Conservation (phyloP, 1,140 invertebrate genomes). For the Drosophila santomea region DNA sequence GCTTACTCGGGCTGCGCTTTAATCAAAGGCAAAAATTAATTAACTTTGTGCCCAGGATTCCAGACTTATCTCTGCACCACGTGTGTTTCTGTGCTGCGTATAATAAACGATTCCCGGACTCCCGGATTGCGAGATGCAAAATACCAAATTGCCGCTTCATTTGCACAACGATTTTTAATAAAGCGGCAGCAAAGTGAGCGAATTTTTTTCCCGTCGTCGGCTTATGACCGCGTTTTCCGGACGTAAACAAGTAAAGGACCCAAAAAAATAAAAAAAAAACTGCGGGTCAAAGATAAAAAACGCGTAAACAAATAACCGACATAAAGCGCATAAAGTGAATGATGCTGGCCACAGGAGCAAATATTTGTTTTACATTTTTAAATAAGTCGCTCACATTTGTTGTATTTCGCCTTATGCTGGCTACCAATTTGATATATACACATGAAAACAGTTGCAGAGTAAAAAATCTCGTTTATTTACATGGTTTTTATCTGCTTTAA, state of each 20-base stretch:
- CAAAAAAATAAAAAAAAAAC: conserved; percentile 4
- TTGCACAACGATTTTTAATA: conserved; percentile 75
- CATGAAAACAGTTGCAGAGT: background rate
- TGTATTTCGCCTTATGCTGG: conserved; percentile 9
- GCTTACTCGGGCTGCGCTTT: conserved; percentile 51
- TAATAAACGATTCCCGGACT: conserved; percentile 38
- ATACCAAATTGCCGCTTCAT: conserved; percentile 73
- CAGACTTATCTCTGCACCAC: conserved; percentile 3
- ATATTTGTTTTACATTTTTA: conserved; percentile 79
- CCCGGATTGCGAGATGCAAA: conserved; percentile 36
- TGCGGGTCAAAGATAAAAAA: conserved; percentile 28
- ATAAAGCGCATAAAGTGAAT: conserved; percentile 47
- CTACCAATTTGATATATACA: conserved; percentile 32
- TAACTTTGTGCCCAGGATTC: conserved; percentile 51
- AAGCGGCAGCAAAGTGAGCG: conserved; percentile 48
- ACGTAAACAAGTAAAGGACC: conserved; percentile 16
- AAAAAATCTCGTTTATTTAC: background rate
- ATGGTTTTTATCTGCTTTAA: background rate
- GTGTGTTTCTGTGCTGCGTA: conserved; percentile 10
- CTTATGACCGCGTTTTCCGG: conserved; percentile 12
- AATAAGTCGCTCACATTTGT: conserved; percentile 71
- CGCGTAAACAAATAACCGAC: conserved; percentile 43
- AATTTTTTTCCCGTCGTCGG: conserved; percentile 17
- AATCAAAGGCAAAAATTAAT: conserved; percentile 75
- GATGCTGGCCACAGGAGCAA: conserved; percentile 64